Evolutionary conservation across 2,797 vertebrate genomes (phyloP).

Genomic region (Mormyrus hasselquistii): DNA sequence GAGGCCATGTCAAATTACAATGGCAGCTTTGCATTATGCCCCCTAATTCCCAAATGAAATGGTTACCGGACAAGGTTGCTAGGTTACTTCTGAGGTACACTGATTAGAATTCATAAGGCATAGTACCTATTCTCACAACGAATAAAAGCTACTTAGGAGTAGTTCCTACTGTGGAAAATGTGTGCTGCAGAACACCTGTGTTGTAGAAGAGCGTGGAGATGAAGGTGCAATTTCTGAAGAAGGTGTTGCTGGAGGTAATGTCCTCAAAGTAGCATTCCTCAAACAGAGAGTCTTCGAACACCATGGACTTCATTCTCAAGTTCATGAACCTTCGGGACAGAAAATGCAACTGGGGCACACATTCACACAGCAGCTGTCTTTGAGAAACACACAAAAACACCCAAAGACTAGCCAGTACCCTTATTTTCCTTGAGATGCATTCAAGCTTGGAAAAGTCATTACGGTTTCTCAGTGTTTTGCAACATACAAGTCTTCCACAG

Average conservation of each 20-base stretch:
- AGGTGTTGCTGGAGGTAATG: constrained; percentile 91
- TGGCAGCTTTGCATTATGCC: not conserved
- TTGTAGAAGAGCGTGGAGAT: constrained; percentile 92
- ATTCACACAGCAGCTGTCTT: not conserved
- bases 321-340: constrained; percentile 75
- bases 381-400: not conserved
- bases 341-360: not conserved
- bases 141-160: not conserved
- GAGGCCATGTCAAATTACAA: not conserved
- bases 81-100: constrained; percentile 11
- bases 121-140: not conserved
- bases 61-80: constrained; percentile 8
- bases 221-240: constrained; percentile 97
- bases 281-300: constrained; percentile 89
- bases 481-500: not conserved
- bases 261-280: constrained; percentile 96
- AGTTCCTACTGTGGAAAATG: not conserved
- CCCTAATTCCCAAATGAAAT: not conserved
- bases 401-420: not conserved
- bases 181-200: constrained; percentile 66
- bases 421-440: not conserved
- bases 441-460: not conserved
- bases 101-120: constrained; percentile 3
- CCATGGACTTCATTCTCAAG: constrained; percentile 88
- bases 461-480: not conserved